Evolutionary conservation across 2,113 vertebrate genomes (phyloP).

Genomic region (Spea bombifrons): DNA sequence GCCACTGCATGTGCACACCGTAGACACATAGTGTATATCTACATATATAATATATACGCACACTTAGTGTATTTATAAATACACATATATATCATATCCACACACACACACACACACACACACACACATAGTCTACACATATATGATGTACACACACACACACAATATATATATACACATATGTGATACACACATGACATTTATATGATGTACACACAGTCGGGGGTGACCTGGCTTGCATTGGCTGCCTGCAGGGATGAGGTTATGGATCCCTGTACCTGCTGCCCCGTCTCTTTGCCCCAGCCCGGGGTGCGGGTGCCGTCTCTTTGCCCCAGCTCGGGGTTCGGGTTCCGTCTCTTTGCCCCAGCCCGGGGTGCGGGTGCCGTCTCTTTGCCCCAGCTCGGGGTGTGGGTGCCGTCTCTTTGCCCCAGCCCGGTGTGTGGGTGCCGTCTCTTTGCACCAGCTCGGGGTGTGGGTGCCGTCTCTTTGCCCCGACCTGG

Average conservation of each 20-base stretch:
- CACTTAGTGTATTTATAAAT: not conserved
- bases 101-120: not conserved
- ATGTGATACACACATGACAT: not conserved
- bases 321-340: too few relatives aligned
- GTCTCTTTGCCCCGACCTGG: not conserved
- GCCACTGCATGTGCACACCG: too few relatives aligned
- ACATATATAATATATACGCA: not conserved
- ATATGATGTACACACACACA: not conserved
- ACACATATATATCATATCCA: not conserved
- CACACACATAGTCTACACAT: not conserved
- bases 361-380: too few relatives aligned
- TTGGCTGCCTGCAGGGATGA: too few relatives aligned
- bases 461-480: slow-evolving; percentile 23
- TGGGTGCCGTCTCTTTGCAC: not conserved
- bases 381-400: not conserved
- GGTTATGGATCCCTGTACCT: too few relatives aligned
- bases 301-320: too few relatives aligned
- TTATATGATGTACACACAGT: too few relatives aligned
- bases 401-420: slow-evolving; percentile 20
- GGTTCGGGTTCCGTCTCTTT: too few relatives aligned
- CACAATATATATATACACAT: not conserved
- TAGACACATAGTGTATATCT: not conserved
- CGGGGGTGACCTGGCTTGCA: too few relatives aligned
- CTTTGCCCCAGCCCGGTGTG: not conserved
- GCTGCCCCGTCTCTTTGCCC: too few relatives aligned